These are phyloP conservation scores for Calliopum simillimum DNA, from an alignment of 2,888 invertebrate species.

Conservation along the genomic window DNA sequence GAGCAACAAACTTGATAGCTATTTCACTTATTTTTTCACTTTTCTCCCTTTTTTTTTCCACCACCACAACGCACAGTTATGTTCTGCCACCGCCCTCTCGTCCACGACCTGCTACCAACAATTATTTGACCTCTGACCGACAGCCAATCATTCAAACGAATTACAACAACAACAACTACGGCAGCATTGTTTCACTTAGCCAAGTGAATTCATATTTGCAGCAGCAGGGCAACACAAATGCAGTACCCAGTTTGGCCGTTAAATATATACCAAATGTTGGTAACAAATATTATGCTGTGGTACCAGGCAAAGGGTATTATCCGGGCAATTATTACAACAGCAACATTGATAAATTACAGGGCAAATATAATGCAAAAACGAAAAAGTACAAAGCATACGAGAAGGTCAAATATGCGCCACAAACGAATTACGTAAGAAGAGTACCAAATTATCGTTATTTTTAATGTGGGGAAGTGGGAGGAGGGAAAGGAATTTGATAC, in stretches of 20 bases:
- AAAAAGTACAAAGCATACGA: conserved; percentile 66
- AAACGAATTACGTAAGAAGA: conserved; percentile 66
- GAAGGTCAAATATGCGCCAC: conserved; percentile 58
- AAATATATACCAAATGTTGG: conserved; percentile 65
- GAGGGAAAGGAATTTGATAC: too few relatives aligned
- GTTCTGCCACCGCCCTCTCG: conserved; percentile 66
- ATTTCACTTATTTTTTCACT: neutral
- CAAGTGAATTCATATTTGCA: conserved; percentile 42
- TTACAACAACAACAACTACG: conserved; percentile 54
- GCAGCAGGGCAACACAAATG: conserved; percentile 39
- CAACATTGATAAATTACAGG: conserved; percentile 61
- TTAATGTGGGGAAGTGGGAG: conserved; percentile 24
- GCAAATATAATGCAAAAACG: conserved; percentile 66
- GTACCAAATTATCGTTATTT: conserved; percentile 45
- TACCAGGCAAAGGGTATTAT: conserved; percentile 44
- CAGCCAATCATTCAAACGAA: conserved; percentile 45
- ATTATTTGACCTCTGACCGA: conserved; percentile 45
- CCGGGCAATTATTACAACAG: conserved; percentile 46
- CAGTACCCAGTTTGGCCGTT: conserved; percentile 58
- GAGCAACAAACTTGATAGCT: neutral
- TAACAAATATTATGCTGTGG: conserved; percentile 62
- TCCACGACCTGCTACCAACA: conserved; percentile 57
- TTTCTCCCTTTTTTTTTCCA: conserved; percentile 1
- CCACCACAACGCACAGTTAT: conserved; percentile 53
- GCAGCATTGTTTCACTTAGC: conserved; percentile 50